Evolutionary conservation across 1,140 invertebrate species (phyloP).

Genomic region (Hesperophylax magnus): DNA sequence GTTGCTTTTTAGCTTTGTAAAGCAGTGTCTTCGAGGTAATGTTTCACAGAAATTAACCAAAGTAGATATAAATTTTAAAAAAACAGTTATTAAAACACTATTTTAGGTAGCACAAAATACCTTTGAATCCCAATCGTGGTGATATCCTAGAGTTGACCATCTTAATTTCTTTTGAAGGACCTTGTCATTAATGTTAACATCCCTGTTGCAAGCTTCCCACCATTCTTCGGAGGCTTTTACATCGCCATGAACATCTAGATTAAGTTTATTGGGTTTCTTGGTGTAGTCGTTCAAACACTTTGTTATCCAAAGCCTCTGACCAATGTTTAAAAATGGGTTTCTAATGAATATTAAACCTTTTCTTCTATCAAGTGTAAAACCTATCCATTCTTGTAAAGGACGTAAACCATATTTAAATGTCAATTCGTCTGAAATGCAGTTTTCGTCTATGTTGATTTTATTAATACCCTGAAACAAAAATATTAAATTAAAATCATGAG

Average conservation of each 20-base stretch:
- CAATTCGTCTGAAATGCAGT: not conserved
- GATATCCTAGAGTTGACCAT: slow-evolving; percentile 95
- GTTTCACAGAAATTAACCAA: no score
- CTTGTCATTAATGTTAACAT: slow-evolving; percentile 60
- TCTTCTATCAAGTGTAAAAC: slow-evolving; percentile 71
- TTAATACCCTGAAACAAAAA: not conserved
- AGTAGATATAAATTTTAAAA: no score
- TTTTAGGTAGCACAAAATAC: slow-evolving; percentile 61
- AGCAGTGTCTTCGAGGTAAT: no score
- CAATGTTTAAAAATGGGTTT: slow-evolving; percentile 85
- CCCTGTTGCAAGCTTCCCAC: slow-evolving; percentile 65
- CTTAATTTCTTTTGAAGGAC: slow-evolving; percentile 78
- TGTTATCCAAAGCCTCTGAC: slow-evolving; percentile 87
- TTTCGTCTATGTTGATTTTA: not conserved
- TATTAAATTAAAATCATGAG: no score
- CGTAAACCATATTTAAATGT: slow-evolving; percentile 66
- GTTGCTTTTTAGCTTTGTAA: no score
- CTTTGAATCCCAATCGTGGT: slow-evolving; percentile 97
- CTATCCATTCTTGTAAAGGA: slow-evolving; percentile 70
- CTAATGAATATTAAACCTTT: slow-evolving; percentile 84
- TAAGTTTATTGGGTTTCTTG: slow-evolving; percentile 82
- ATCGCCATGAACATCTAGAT: slow-evolving; percentile 77
- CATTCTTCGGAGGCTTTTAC: slow-evolving; percentile 64
- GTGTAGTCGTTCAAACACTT: slow-evolving; percentile 85
- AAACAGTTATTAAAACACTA: not conserved